phyloP scores from a whole-genome alignment of 1,140 invertebrate species.

The Holotrichia oblita region DNA sequence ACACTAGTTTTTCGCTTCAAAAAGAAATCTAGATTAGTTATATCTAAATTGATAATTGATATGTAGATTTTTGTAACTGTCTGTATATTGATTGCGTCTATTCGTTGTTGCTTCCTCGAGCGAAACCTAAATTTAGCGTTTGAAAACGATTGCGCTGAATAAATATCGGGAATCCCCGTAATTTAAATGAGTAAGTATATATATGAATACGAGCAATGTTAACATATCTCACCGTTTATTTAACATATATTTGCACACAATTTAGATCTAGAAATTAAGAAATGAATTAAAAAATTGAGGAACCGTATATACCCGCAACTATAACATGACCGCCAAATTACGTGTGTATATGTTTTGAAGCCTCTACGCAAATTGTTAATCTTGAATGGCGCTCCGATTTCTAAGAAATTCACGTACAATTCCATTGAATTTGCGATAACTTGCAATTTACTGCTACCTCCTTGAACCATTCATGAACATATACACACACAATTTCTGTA shows the following conservation, averaged over 20 bases:
- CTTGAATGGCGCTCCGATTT: neutral
- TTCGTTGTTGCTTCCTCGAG: too few species aligned
- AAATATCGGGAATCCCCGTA: constrained; percentile 23
- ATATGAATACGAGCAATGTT: neutral
- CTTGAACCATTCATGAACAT: constrained; percentile 11
- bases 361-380: too few species aligned
- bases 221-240: neutral
- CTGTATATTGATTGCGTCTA: too few species aligned
- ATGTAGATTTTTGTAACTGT: too few species aligned
- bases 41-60: too few species aligned
- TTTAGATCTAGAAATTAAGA: neutral
- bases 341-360: too few species aligned
- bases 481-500: neutral
- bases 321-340: too few species aligned
- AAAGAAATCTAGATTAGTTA: too few species aligned
- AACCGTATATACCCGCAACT: too few species aligned
- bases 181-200: neutral
- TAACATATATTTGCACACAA: neutral
- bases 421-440: neutral
- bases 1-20: too few species aligned
- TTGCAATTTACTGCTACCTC: neutral
- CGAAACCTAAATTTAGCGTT: too few species aligned
- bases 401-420: constrained; percentile 22
- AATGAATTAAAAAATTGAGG: too few species aligned
- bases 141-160: neutral